These are phyloP conservation scores for Blastomussa wellsi DNA, from an alignment of 92 coral and sea anemone genomes.

Conservation along the genomic window DNA sequence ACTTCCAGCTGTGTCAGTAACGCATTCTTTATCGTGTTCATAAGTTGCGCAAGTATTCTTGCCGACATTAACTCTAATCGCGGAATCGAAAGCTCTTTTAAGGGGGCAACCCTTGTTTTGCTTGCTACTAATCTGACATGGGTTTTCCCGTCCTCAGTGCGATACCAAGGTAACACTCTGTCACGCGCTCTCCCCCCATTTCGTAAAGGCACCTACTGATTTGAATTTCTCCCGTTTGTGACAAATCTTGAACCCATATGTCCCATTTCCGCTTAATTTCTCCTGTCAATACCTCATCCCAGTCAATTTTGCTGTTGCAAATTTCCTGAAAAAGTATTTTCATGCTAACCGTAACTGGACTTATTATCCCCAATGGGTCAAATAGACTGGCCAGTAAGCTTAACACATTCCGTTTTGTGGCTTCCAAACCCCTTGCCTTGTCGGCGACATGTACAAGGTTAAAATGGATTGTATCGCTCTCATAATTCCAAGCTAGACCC, in stretches of 20 bases:
- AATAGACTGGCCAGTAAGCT: conserved; percentile 39
- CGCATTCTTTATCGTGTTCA: conserved; percentile 39
- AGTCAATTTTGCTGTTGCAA: conserved; percentile 21
- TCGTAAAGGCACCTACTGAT: conserved; percentile 48
- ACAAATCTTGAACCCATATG: conserved; percentile 39
- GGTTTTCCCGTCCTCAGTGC: neutral
- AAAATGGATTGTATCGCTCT: neutral
- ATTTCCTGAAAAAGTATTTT: conserved; percentile 22
- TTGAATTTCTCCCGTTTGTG: conserved; percentile 16
- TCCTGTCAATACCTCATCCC: conserved; percentile 41
- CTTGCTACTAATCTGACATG: conserved; percentile 10
- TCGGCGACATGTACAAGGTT: neutral
- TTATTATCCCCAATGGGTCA: conserved; percentile 33
- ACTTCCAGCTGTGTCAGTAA: conserved; percentile 17
- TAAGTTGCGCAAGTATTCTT: conserved; percentile 38
- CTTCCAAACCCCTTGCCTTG: neutral
- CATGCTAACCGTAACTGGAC: too few species aligned
- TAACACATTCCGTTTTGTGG: conserved; percentile 20
- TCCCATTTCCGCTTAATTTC: conserved; percentile 19
- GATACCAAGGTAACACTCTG: conserved; percentile 30
- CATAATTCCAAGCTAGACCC: conserved; percentile 11
- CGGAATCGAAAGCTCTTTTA: conserved; percentile 52
- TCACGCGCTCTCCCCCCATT: conserved; percentile 16
- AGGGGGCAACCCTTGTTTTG: conserved; percentile 33
- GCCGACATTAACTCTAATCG: conserved; percentile 64